Conservation (phyloP, 2,888 invertebrate genomes). For the Geotrupes spiniger region DNA sequence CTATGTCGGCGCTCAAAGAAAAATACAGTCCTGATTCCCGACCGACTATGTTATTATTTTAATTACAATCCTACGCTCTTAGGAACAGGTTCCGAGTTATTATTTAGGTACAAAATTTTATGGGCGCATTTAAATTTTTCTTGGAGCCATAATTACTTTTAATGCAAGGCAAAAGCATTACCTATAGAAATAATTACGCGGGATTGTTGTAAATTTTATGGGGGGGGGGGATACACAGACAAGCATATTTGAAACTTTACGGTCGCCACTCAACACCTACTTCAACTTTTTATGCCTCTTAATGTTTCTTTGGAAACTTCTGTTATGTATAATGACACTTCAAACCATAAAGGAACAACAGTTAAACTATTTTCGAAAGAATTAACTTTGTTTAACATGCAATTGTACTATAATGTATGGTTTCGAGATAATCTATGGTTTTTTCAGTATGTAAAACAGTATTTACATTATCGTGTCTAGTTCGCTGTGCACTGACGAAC, state of each 20-base stretch:
- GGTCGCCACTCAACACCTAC: conserved; percentile 9
- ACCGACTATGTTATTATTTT: conserved; percentile 32
- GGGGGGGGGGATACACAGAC: not conserved
- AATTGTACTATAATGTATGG: not conserved
- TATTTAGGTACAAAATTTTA: conserved; percentile 27
- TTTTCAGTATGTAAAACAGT: not conserved
- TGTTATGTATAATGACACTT: not conserved
- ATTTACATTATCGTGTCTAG: not conserved
- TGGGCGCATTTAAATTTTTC: conserved; percentile 26
- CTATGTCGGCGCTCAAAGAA: not conserved
- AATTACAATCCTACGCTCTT: conserved; percentile 31
- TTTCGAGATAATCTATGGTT: conserved; percentile 1
- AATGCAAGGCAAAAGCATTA: conserved; percentile 23
- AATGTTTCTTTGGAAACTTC: conserved; percentile 1
- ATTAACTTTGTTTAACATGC: conserved; percentile 4
- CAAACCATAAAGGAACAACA: not conserved
- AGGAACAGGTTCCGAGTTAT: conserved; percentile 27
- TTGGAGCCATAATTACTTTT: conserved; percentile 30
- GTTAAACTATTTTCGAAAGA: not conserved
- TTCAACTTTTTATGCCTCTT: conserved; percentile 2
- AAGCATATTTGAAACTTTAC: conserved; percentile 4
- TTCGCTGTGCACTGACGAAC: too few relatives aligned
- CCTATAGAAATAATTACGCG: conserved; percentile 18
- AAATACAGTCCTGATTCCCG: conserved; percentile 12
- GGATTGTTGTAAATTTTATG: conserved; percentile 18